phyloP scores from a whole-genome alignment of 2,888 invertebrate species.

The Elysia crispata region DNA sequence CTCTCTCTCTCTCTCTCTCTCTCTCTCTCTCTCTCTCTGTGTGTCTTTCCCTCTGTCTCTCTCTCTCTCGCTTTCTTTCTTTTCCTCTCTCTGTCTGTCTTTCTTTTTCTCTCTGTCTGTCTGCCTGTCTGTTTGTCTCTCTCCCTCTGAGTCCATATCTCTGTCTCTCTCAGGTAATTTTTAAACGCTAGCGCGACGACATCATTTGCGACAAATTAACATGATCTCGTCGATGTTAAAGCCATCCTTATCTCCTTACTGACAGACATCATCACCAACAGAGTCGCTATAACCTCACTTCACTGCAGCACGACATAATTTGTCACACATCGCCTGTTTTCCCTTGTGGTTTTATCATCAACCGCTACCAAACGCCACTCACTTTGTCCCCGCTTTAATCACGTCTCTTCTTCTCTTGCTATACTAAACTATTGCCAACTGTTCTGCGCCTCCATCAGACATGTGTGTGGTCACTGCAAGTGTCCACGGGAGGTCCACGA shows the following conservation, averaged over 20 bases:
- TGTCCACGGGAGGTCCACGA: slow-evolving; percentile 94
- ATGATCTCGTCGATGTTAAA: background rate
- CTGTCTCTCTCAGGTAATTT: slow-evolving; percentile 14
- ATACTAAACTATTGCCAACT: too few species aligned
- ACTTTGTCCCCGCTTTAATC: too few species aligned
- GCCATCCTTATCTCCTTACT: background rate
- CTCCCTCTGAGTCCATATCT: slow-evolving; percentile 37
- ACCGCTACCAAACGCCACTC: too few species aligned
- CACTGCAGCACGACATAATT: too few species aligned
- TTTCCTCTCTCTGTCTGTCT: slow-evolving; percentile 6
- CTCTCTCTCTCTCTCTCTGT: too few species aligned
- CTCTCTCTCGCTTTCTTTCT: slow-evolving; percentile 14
- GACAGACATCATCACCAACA: background rate
- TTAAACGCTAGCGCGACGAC: too few species aligned
- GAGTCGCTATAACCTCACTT: too few species aligned
- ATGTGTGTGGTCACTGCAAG: slow-evolving; percentile 94
- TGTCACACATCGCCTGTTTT: too few species aligned
- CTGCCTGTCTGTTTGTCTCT: slow-evolving; percentile 29
- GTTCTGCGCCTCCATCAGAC: slow-evolving; percentile 82
- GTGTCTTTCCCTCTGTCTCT: slow-evolving; percentile 33
- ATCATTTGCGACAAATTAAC: too few species aligned
- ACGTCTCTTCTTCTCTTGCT: too few species aligned
- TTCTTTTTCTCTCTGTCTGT: slow-evolving; percentile 6
- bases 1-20: slow-evolving; percentile 33
- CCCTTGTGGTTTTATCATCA: too few species aligned